Percentiles rank a stretch among this genome's conserved stretches.
Conservation (phyloP, 23 tunicate species). For the Oikopleura vanhoeffeni region DNA sequence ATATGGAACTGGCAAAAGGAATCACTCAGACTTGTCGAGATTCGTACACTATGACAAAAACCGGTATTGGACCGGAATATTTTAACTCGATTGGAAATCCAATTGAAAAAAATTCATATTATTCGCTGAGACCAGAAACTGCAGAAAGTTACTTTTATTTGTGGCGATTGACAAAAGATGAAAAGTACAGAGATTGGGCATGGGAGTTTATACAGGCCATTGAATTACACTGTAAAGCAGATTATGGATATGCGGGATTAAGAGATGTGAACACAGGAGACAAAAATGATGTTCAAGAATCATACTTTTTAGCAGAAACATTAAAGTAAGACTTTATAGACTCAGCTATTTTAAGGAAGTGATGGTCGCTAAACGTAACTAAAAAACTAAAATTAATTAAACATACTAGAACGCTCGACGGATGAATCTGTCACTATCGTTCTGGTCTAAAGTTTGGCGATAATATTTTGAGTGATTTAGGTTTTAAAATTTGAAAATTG, state of each 20-base stretch:
- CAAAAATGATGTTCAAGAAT: background rate
- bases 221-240: background rate
- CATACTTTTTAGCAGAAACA: background rate
- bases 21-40: background rate
- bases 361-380: no score
- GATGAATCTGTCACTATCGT: no score
- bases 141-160: constrained; percentile 11
- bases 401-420: no score
- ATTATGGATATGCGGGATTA: background rate
- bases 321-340: constrained; percentile 9
- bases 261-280: background rate
- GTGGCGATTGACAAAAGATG: background rate
- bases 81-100: no score
- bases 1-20: background rate
- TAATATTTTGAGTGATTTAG: no score
- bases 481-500: no score
- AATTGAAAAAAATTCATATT: no score
- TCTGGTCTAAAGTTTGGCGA: no score
- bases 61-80: background rate
- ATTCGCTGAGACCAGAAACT: background rate
- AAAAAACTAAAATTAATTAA: no score
- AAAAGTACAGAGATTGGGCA: background rate
- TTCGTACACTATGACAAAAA: background rate
- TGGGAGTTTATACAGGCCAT: constrained; percentile 1
- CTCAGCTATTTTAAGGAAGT: no score